Evolutionary conservation across 2,888 invertebrate genomes (phyloP).

Genomic region (Acleris holmiana): DNA sequence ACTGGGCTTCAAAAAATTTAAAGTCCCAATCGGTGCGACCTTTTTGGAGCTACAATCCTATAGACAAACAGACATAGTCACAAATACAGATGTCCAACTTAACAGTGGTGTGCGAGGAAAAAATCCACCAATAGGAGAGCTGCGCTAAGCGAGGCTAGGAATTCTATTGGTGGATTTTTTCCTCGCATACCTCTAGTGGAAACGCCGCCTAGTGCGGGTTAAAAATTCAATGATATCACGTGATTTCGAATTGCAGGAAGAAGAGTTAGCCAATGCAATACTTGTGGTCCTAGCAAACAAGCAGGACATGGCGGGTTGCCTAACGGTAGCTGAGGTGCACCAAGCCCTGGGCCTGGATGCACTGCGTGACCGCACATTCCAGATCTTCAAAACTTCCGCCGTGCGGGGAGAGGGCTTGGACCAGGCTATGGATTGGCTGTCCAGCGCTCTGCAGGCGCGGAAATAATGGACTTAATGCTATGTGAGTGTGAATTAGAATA

Average conservation of each 20-base stretch:
- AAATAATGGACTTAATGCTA: constrained; percentile 85
- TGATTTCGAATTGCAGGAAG: constrained; percentile 88
- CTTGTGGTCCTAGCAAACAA: constrained; percentile 99
- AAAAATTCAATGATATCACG: too few species aligned
- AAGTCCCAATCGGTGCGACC: too few species aligned
- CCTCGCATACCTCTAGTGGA: too few species aligned
- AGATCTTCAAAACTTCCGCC: constrained; percentile 99
- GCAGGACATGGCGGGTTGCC: constrained; percentile 99
- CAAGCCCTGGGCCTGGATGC: constrained; percentile 97
- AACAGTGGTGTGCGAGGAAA: too few species aligned
- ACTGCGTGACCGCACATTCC: constrained; percentile 98
- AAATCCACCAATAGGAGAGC: too few species aligned
- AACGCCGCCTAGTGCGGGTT: too few species aligned
- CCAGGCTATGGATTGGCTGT: constrained; percentile 99
- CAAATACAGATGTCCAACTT: too few species aligned
- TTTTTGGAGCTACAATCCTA: too few species aligned
- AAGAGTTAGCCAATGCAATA: constrained; percentile 97
- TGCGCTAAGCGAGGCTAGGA: too few species aligned
- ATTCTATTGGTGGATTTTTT: too few species aligned
- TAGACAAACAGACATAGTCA: too few species aligned
- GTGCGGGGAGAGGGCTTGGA: constrained; percentile 99
- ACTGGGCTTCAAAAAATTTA: too few species aligned
- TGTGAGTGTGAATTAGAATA: constrained; percentile 16
- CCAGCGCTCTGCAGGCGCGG: constrained; percentile 94
- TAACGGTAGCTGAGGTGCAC: constrained; percentile 98